Base-by-base conservation (phyloP, 2,113 vertebrate genomes). In the Sorex araneus region DNA sequence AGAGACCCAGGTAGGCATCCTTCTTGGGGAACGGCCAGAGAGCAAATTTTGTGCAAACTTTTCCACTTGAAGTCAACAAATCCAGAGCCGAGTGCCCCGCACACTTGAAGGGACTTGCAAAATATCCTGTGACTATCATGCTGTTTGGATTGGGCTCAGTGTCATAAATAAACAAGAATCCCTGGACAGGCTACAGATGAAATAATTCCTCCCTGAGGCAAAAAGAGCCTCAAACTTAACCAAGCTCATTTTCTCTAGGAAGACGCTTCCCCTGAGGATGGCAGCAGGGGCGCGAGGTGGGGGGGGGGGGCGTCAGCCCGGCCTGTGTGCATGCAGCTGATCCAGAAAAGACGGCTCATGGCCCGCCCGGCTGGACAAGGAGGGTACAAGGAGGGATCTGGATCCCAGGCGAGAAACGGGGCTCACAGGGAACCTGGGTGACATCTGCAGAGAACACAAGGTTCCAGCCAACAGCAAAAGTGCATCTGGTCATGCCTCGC, bases 61-160 rank as follows among this genome's bases (percentile, higher is more conserved):
- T 94, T 95, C 95, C 94, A 96, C 89, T 94, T 75, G 93, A 89
- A 94, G 84, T 95, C 93, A 94, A 96, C 69, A 96, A 90, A 95
- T 92, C 47, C 75, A 32, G 90, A 87, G 73, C 85, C 85, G 92
- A 95, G 94, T 30, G 94, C 45, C 87, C 89, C 84, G 70, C 74
- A 93, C 92, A 81, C 86, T 77, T 91, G 77, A 93, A 95, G 81
- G 77, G 93, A 92, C 80, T 84, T 83, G 94, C 86, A 94, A 94
- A 93, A 93, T 93, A 93, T n/a, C 84, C 86, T 86, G n/a, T 83
- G 86, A 86, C 82, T 90, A 93, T 95, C 86, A 91, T 74, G 87
- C 80, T 97, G 89, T 95, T 94, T 96, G 95, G 95, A 93, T 63
- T 96, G 92, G 93, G 92, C 67, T 90, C n/a, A 69, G 89, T 86